phyloP scores from a whole-genome alignment of 1,140 invertebrate genomes.

The Phthorimaea operculella region DNA sequence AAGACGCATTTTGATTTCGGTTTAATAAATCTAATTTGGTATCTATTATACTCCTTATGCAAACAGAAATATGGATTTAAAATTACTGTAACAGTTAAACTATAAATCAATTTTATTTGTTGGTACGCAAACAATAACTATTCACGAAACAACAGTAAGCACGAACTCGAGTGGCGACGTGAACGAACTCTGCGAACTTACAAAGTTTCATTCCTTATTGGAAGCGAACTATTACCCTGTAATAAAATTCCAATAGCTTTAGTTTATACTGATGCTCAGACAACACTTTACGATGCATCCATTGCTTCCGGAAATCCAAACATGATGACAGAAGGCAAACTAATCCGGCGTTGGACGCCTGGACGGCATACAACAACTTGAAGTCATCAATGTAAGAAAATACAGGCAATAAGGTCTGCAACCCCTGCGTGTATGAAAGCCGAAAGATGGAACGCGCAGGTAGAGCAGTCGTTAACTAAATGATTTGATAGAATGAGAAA shows the following conservation, averaged over 20 bases:
- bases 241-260: neutral
- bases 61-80: no score
- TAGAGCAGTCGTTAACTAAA: no score
- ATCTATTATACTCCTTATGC: no score
- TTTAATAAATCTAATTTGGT: no score
- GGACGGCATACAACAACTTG: no score
- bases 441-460: neutral
- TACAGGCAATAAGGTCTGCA: neutral
- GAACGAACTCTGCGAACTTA: neutral
- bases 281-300: no score
- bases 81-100: neutral
- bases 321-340: no score
- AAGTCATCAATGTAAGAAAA: neutral
- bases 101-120: neutral
- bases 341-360: no score
- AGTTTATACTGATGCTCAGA: no score
- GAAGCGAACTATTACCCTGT: neutral
- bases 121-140: neutral
- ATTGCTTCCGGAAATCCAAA: no score
- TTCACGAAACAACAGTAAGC: neutral
- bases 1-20: no score
- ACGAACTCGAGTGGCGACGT: neutral
- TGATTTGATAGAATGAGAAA: no score
- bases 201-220: neutral
- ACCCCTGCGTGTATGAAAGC: conserved; percentile 1